phyloP scores from a whole-genome alignment of 1,140 invertebrate species.

The Mycetomoellerius zeteki region DNA sequence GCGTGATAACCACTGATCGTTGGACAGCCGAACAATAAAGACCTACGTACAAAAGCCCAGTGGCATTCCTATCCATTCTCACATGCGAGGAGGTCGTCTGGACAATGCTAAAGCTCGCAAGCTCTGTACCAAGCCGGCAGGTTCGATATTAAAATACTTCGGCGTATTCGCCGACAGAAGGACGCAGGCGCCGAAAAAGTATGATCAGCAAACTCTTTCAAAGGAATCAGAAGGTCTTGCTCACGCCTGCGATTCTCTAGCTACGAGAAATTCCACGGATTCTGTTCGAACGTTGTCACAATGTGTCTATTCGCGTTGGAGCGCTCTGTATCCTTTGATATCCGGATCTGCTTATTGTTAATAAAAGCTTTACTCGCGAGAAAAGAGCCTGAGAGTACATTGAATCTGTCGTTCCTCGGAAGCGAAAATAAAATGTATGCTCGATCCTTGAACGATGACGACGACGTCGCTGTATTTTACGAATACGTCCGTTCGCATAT shows the following conservation, averaged over 20 bases:
- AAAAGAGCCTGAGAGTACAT: conserved; percentile 15
- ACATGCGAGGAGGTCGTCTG: conserved; percentile 70
- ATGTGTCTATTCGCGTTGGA: background rate
- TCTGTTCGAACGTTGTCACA: conserved; percentile 69
- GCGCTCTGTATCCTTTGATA: conserved; percentile 62
- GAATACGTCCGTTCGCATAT: conserved; percentile 31
- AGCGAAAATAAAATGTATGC: conserved; percentile 12
- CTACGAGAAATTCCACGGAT: conserved; percentile 71
- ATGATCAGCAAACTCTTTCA: conserved; percentile 65
- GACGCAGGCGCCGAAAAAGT: conserved; percentile 74
- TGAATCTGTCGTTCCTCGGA: conserved; percentile 28
- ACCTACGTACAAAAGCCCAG: conserved; percentile 72
- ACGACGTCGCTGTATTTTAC: conserved; percentile 20
- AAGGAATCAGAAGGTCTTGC: conserved; percentile 48
- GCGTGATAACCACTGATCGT: conserved; percentile 76
- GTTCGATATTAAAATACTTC: conserved; percentile 82
- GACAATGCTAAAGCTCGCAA: conserved; percentile 74
- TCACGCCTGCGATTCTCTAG: conserved; percentile 20
- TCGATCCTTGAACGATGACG: conserved; percentile 22
- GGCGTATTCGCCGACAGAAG: conserved; percentile 64
- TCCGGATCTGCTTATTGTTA: conserved; percentile 55
- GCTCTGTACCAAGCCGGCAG: conserved; percentile 58
- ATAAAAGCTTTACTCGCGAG: conserved; percentile 49
- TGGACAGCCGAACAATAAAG: conserved; percentile 77
- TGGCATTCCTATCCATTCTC: conserved; percentile 78